Percentiles rank a stretch among this genome's conserved stretches.
Conservation (phyloP, 2,797 vertebrate genomes). For the Coccyzus lansbergi region DNA sequence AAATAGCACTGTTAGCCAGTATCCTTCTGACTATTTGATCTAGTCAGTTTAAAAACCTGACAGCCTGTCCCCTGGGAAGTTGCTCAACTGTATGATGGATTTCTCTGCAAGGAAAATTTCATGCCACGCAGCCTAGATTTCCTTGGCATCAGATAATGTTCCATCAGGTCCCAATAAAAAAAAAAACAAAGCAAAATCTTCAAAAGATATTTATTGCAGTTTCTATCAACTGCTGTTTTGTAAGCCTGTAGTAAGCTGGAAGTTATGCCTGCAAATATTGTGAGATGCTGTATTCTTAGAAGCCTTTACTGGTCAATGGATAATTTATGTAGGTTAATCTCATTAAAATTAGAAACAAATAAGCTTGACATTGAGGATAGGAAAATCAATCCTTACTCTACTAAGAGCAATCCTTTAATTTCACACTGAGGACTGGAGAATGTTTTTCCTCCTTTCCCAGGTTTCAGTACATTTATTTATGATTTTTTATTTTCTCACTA, state of each 20-base stretch:
- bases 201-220: not conserved
- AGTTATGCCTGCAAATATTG: not conserved
- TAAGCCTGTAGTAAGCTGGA: not conserved
- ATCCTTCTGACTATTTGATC: not conserved
- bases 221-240: not conserved
- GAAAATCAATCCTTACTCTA: constrained; percentile 28
- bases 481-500: constrained; percentile 75
- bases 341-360: constrained; percentile 53
- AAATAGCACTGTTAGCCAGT: not conserved
- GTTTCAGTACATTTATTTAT: not conserved
- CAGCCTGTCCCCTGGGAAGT: not conserved
- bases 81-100: not conserved
- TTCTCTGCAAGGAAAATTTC: not conserved
- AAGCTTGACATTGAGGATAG: not conserved
- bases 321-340: constrained; percentile 26
- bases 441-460: not conserved
- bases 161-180: not conserved
- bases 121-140: not conserved
- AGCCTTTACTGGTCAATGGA: not conserved
- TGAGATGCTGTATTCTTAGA: not conserved
- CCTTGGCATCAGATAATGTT: not conserved
- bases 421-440: not conserved
- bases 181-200: not conserved
- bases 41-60: not conserved
- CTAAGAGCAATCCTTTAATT: not conserved